Evolutionary conservation across 1,140 invertebrate genomes (phyloP), one percentile per base, ranked within the genome.

Genomic region (Papilio xuthus): DNA sequence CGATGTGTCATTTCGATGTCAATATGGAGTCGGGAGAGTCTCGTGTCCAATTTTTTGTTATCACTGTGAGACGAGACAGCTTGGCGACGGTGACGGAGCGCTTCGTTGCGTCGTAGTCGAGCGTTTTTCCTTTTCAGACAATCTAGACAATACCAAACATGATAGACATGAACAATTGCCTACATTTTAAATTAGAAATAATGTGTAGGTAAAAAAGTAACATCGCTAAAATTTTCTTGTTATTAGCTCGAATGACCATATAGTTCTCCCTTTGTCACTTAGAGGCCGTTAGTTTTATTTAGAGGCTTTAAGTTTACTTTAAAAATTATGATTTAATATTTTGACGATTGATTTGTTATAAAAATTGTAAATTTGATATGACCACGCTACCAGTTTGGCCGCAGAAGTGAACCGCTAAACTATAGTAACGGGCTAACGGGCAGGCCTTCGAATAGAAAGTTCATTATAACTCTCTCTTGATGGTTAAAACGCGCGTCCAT

Each of bases 381-480:
- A 67, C 26, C 23, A 28, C 13, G 60, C 26, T 13, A 67, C 56
- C 23, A 67, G 60, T 67, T 13, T 67, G 26, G 12, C 60, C 60
- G 60, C 26, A 67, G 12, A 67, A 67, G 13, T 67, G 23, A 67
- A 67, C 60, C 13, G 12, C 60, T 63, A 63, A 63, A 60, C 23
- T 60, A 26, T 60, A 60, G 23, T 32, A 67, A 67, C 60, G 60
- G 60, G 60, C 60, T 67, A 67, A 67, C 60, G 60, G 60, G 60
- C 60, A 26, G 18, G 60, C 10, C 56, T 60, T 60, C 56, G 56
- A 67, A 32, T 67, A 67, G 60, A 67, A 67, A 67, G 60, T 67
- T 67, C 26, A 67, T 67, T 67, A 67, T 67, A 67, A 67, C 60
- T 67, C 60, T 67, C 60, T 67, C 60, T 67, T 67, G 23, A 67